A percentile compares a stretch with the other conserved stretches of the same genome.
These are phyloP conservation scores for Drosophila pseudoobscura DNA, from an alignment of 1,140 invertebrate species.

Conservation along the genomic window DNA sequence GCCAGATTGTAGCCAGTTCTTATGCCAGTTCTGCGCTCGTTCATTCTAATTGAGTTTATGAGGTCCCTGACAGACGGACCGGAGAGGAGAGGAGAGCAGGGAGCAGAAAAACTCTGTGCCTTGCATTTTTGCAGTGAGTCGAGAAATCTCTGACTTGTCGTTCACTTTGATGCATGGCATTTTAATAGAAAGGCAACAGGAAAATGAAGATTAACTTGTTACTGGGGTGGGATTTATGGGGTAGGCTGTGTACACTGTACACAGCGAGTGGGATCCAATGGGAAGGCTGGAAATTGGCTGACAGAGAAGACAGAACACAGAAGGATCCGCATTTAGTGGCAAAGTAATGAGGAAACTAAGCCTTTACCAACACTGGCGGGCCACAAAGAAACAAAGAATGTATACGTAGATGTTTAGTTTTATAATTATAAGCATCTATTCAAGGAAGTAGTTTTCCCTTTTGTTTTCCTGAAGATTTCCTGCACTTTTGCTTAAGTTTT, in stretches of 20 bases:
- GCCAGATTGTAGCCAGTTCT: conserved; percentile 19
- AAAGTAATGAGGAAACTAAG: conserved; percentile 18
- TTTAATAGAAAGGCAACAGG: conserved; percentile 65
- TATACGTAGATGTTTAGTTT: neutral
- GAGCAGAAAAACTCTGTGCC: neutral
- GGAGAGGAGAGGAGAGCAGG: too few species aligned
- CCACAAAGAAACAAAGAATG: too few species aligned
- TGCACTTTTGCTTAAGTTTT: too few species aligned
- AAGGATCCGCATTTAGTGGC: neutral
- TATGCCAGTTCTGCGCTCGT: conserved; percentile 38
- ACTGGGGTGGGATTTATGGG: conserved; percentile 29
- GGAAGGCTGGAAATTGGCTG: neutral
- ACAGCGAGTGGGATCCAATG: neutral
- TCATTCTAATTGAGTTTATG: conserved; percentile 75
- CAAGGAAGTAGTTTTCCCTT: too few species aligned
- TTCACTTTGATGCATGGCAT: conserved; percentile 73
- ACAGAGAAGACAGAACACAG: conserved; percentile 12
- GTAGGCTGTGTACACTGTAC: neutral
- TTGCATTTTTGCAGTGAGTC: conserved; percentile 11
- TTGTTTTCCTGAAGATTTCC: neutral
- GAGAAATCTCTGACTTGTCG: conserved; percentile 43
- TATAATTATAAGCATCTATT: too few species aligned
- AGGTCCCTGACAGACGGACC: conserved; percentile 43
- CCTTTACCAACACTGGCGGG: conserved; percentile 11
- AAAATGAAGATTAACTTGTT: conserved; percentile 76